These are phyloP conservation scores for Eupristina koningsbergeri DNA, from an alignment of 1,140 invertebrate species.

Conservation along the genomic window DNA sequence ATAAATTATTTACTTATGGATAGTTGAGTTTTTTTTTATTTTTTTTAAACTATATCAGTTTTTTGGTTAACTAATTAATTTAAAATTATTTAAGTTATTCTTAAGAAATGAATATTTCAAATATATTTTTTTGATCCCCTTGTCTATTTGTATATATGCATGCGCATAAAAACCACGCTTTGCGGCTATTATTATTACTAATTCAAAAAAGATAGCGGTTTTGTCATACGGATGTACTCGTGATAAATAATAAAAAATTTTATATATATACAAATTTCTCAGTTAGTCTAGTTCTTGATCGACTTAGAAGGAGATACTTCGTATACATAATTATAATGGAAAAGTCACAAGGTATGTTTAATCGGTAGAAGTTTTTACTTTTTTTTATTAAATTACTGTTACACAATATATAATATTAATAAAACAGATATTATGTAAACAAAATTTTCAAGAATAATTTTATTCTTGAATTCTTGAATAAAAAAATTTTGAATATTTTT, in stretches of 20 bases:
- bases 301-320: neutral
- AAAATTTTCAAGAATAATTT: neutral
- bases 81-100: neutral
- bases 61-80: neutral
- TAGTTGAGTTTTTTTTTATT: too few relatives aligned
- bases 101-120: neutral
- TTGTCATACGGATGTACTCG: neutral
- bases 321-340: conserved; percentile 2
- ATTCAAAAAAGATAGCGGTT: neutral
- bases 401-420: neutral
- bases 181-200: conserved; percentile 12
- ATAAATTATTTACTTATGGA: neutral
- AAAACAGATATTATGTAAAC: too few relatives aligned
- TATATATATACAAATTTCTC: neutral
- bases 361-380: neutral
- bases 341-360: conserved; percentile 12
- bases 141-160: neutral
- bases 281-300: neutral
- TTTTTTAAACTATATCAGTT: neutral
- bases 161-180: neutral
- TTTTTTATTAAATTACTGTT: neutral
- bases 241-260: neutral
- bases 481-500: neutral
- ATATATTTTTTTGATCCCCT: neutral
- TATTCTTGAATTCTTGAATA: neutral